Conservation (phyloP, 53 echinoderm and acorn worm species). For the Holothuria scabra region DNA sequence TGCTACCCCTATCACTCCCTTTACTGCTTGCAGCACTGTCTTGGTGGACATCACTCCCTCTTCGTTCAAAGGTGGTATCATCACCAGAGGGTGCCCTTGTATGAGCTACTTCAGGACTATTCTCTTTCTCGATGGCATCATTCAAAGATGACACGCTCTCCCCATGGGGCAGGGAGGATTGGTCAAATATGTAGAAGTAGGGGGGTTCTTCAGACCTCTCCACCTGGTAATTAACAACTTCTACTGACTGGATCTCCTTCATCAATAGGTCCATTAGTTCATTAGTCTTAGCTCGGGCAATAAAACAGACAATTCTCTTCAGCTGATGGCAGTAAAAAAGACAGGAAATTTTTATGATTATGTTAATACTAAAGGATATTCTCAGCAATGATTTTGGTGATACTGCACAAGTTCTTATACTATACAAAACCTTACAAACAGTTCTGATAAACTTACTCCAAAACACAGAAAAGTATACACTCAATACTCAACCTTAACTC, state of each 20-base stretch:
- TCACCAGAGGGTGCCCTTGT: constrained; percentile 25
- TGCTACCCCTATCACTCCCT: constrained; percentile 38
- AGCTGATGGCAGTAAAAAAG: constrained; percentile 49
- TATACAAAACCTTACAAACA: too few species aligned
- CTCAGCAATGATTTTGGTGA: background rate
- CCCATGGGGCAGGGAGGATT: constrained; percentile 73
- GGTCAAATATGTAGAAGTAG: constrained; percentile 84
- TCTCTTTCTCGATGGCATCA: constrained; percentile 76
- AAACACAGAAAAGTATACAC: too few species aligned
- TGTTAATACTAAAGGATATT: background rate
- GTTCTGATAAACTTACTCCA: too few species aligned
- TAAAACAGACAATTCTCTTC: constrained; percentile 86
- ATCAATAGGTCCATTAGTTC: constrained; percentile 93
- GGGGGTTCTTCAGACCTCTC: constrained; percentile 89
- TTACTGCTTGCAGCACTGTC: background rate
- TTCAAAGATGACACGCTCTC: constrained; percentile 84
- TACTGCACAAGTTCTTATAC: too few species aligned
- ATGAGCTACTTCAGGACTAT: constrained; percentile 29
- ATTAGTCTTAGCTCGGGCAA: constrained; percentile 91
- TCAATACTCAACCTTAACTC: too few species aligned
- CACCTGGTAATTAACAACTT: constrained; percentile 88
- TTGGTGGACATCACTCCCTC: constrained; percentile 5
- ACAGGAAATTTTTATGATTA: background rate
- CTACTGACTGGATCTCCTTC: constrained; percentile 93
- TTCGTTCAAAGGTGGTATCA: constrained; percentile 18